Evolutionary conservation across 2,113 vertebrate genomes (phyloP).

Genomic region (Lycaon pictus): DNA sequence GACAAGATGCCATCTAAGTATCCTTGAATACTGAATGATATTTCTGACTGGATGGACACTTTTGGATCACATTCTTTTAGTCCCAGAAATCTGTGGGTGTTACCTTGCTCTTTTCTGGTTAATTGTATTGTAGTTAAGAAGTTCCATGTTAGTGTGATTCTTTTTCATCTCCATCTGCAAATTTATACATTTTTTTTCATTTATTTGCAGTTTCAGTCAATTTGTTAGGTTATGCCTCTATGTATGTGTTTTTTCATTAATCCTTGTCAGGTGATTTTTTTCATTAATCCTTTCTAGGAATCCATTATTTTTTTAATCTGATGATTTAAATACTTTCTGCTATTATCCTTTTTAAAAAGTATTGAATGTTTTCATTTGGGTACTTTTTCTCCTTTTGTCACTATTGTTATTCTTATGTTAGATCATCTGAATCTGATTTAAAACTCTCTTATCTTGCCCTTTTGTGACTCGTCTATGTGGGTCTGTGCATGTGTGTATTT

Average conservation of each 20-base stretch:
- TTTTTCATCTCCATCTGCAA: background rate
- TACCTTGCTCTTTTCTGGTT: background rate
- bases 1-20: background rate
- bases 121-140: background rate
- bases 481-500: background rate
- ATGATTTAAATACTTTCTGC: background rate
- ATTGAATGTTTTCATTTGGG: background rate
- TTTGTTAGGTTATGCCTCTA: background rate
- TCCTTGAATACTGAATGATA: background rate
- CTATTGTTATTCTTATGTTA: background rate
- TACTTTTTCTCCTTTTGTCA: background rate
- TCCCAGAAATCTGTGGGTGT: background rate
- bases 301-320: background rate
- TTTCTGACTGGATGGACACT: background rate
- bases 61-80: background rate
- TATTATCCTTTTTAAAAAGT: background rate
- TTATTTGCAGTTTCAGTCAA: background rate
- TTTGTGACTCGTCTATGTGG: background rate
- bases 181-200: background rate
- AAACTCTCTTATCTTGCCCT: background rate
- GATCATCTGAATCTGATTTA: constrained; percentile 27
- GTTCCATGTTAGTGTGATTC: background rate
- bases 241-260: background rate
- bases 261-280: background rate
- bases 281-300: background rate